Conservation (phyloP, 2,797 vertebrate species). For the Poeciliopsis presidionis region DNA sequence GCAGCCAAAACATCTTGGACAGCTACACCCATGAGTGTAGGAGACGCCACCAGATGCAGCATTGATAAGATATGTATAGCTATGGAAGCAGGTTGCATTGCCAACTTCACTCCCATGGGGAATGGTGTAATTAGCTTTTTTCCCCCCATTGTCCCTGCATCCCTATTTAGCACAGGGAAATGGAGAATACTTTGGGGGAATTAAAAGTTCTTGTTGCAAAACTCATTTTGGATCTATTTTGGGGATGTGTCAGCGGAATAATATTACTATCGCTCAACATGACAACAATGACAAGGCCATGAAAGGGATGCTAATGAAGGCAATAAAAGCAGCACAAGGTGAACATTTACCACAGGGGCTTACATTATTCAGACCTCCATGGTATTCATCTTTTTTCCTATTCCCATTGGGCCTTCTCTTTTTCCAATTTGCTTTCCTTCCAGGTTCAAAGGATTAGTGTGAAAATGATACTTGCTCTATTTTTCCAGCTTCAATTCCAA, state of each 20-base stretch:
- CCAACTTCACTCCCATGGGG: slow-evolving; percentile 51
- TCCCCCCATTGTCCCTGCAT: slow-evolving; percentile 46
- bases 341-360: slow-evolving; percentile 61
- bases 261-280: slow-evolving; percentile 43
- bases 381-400: slow-evolving; percentile 54
- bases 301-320: slow-evolving; percentile 75
- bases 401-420: slow-evolving; percentile 43
- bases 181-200: slow-evolving; percentile 66
- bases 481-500: slow-evolving; percentile 20
- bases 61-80: slow-evolving; percentile 63
- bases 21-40: slow-evolving; percentile 59
- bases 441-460: slow-evolving; percentile 53
- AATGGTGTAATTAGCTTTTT: slow-evolving; percentile 69
- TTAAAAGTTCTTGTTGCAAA: slow-evolving; percentile 65
- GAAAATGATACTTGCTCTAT: slow-evolving; percentile 49
- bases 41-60: slow-evolving; percentile 62
- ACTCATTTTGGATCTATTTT: slow-evolving; percentile 75
- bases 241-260: slow-evolving; percentile 54
- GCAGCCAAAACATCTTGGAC: slow-evolving; percentile 43
- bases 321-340: slow-evolving; percentile 59
- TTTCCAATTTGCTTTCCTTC: slow-evolving; percentile 26
- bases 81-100: slow-evolving; percentile 72
- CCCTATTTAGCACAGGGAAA: slow-evolving; percentile 66
- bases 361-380: slow-evolving; percentile 68
- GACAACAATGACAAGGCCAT: slow-evolving; percentile 54